Percentiles rank a stretch among this genome's conserved stretches.
Conservation (phyloP, 2,113 vertebrate species). For the Anhinga rufa region DNA sequence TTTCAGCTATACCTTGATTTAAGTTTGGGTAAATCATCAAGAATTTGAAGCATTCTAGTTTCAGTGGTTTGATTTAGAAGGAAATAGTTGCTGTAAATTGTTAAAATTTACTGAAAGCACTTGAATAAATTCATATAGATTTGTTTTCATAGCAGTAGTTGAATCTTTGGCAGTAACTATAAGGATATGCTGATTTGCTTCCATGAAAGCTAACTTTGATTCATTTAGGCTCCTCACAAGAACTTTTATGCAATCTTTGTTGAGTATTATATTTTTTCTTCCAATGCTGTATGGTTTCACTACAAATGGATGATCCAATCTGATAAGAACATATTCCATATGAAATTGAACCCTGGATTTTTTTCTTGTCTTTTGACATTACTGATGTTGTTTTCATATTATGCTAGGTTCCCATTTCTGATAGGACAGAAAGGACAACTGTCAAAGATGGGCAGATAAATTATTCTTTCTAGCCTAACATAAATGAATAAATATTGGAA, state of each 20-base stretch:
- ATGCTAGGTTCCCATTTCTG: neutral
- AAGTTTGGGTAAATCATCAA: neutral
- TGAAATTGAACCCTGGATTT: neutral
- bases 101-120: conserved; percentile 4
- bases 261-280: neutral
- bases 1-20: neutral
- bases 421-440: neutral
- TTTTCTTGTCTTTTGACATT: neutral
- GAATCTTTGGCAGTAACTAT: neutral
- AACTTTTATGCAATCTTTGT: neutral
- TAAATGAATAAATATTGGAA: neutral
- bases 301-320: neutral
- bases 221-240: neutral
- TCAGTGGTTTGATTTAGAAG: neutral
- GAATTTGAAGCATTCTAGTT: neutral
- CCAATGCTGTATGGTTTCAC: neutral
- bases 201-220: neutral
- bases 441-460: neutral
- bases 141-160: neutral
- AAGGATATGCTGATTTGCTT: neutral
- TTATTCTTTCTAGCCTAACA: neutral
- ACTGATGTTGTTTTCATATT: neutral
- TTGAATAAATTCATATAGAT: conserved; percentile 39
- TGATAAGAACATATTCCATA: neutral
- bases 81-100: neutral